phyloP scores from a whole-genome alignment of 1,140 invertebrate genomes.

The Onthophagus taurus region DNA sequence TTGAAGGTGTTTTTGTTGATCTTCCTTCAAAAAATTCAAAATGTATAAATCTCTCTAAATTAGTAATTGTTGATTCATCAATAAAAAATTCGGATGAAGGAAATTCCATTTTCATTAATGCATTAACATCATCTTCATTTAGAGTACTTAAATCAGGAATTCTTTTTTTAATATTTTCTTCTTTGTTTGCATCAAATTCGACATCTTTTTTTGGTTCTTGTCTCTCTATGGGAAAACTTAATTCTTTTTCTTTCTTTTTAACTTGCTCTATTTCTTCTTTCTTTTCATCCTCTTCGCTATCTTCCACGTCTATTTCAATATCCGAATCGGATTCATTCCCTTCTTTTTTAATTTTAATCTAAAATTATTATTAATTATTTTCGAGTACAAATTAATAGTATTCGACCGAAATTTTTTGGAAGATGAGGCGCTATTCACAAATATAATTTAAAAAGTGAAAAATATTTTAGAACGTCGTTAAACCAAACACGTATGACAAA shows the following conservation, averaged over 20 bases:
- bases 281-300: constrained; percentile 34
- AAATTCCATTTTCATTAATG: constrained; percentile 25
- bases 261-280: constrained; percentile 1
- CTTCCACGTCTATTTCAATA: constrained; percentile 48
- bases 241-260: not conserved
- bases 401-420: no score
- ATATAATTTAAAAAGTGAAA: no score
- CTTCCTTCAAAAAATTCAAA: constrained; percentile 51
- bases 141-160: constrained; percentile 13
- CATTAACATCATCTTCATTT: constrained; percentile 33
- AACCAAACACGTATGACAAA: no score
- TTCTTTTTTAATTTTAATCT: constrained; percentile 37
- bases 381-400: no score
- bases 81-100: constrained; percentile 41
- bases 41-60: constrained; percentile 48
- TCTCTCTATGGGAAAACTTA: not conserved
- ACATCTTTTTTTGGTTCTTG: constrained; percentile 13
- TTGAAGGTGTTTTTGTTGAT: constrained; percentile 46
- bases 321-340: constrained; percentile 44
- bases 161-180: not conserved
- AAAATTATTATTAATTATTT: no score
- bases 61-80: constrained; percentile 37
- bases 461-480: no score
- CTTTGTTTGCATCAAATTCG: constrained; percentile 14
- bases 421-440: no score